These are phyloP conservation scores for Spermophilus dauricus DNA, from an alignment of 2,113 vertebrate species.

Conservation along the genomic window DNA sequence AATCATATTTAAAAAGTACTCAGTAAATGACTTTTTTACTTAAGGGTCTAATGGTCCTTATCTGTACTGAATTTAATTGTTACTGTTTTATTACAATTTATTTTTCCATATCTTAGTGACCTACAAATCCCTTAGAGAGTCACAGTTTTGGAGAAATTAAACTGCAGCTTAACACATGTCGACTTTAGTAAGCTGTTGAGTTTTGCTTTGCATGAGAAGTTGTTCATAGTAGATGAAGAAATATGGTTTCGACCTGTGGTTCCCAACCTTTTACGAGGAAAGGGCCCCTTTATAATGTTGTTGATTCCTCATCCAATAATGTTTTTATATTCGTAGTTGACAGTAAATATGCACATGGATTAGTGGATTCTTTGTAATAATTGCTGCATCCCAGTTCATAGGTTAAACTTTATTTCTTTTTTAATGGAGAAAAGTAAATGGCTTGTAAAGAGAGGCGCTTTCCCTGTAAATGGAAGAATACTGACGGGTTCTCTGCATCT, in stretches of 20 bases:
- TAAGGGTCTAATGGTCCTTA: conserved; percentile 12
- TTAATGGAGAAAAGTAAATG: not conserved
- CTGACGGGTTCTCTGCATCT: rapidly evolving
- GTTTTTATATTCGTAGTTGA: not conserved
- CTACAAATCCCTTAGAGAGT: conserved; percentile 23
- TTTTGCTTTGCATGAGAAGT: conserved; percentile 8
- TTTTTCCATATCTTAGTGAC: conserved; percentile 9
- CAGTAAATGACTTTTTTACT: conserved; percentile 34
- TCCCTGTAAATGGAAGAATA: not conserved
- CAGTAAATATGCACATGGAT: not conserved
- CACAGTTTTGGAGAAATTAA: conserved; percentile 42
- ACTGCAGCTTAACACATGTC: not conserved
- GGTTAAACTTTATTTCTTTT: not conserved
- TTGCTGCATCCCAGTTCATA: not conserved
- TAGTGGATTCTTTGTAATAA: conserved; percentile 10
- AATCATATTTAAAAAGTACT: not conserved
- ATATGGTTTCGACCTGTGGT: not conserved
- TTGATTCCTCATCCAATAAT: not conserved
- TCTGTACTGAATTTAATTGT: conserved; percentile 18
- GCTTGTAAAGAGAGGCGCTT: not conserved
- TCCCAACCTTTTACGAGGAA: not conserved
- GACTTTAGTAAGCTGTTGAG: conserved; percentile 9
- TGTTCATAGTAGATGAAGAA: not conserved
- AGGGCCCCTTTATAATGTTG: not conserved
- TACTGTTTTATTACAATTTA: conserved; percentile 46